A percentile compares a stretch with the other conserved stretches of the same genome.
Evolutionary conservation across 2,797 vertebrate genomes (phyloP).

Genomic region (Iguana delicatissima): DNA sequence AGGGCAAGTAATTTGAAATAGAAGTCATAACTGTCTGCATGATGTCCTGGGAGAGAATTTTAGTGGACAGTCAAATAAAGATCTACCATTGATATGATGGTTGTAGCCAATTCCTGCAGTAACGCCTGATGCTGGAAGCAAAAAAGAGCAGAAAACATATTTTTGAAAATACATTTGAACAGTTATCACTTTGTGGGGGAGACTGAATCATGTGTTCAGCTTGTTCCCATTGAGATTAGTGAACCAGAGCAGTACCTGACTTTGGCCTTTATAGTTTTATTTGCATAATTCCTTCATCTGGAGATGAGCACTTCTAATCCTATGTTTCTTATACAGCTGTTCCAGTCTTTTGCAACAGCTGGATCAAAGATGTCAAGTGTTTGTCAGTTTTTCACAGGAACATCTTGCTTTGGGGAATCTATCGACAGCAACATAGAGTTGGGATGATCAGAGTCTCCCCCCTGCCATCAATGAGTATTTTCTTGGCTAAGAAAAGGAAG

Average conservation of each 20-base stretch:
- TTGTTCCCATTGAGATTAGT: background rate
- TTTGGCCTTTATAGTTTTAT: background rate
- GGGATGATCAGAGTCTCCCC: conserved; percentile 16
- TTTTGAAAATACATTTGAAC: background rate
- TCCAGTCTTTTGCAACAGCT: background rate
- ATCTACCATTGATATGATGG: no score
- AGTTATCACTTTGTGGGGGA: background rate
- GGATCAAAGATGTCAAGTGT: conserved; percentile 15
- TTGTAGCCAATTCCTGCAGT: no score
- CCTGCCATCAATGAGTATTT: conserved; percentile 32
- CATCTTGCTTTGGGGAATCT: conserved; percentile 50
- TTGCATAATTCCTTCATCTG: background rate
- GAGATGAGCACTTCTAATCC: background rate
- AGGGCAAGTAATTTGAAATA: no score
- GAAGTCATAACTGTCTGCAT: no score
- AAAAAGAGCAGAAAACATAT: no score
- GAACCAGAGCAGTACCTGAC: no score
- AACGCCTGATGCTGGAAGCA: no score
- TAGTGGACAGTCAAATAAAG: no score
- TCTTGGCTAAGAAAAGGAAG: conserved; percentile 44
- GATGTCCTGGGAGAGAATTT: no score
- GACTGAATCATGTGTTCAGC: background rate
- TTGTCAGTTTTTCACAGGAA: conserved; percentile 39
- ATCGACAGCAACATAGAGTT: conserved; percentile 52
- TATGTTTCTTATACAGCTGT: background rate